Base-by-base conservation (phyloP, 2,888 invertebrate genomes). In the Agonopterix alstromeriana region DNA sequence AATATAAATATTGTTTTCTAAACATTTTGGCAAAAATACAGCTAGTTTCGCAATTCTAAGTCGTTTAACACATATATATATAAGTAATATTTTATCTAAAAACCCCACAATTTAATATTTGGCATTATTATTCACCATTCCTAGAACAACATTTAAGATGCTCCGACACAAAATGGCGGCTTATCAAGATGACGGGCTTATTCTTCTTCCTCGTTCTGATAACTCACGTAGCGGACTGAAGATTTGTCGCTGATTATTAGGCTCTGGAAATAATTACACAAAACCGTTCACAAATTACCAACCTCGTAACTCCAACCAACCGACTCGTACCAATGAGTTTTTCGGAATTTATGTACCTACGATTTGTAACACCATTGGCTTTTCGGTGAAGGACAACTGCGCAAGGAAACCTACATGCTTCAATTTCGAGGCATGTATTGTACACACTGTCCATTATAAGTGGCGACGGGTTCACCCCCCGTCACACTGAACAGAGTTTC, bases 191-290 rank as follows among this genome's bases (percentile, higher is more conserved):
- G 79, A 79, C 67, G 70, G 51, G 53, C 57, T 69, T 78, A 88
- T 69, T 95, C 95, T 63, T 96, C 97, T 63, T 97, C 97, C 68
- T 97, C 97, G 78, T 97, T 96, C 79, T 96, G 95, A 85, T 98
- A 98, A 70, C 96, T 97, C 49, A 98, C 97, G 87, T 98, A 98
- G 63, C 97, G 93, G 36, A 98, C 97, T 43, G 98, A 96, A 47
- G 97, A 95, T 65, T 97, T 95, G 66, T 98, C 97, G 54, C 96
- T 97, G 73, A 95, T 92, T 60, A 97, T 95, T 55, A 98, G 85
- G 12, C 95, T 95, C 97, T 97, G 91, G 40, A 90, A 45, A 27
- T 3, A 27, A 43, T 27, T 27, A 5, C 27, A 27, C 27, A 27
- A 27, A 27, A 27, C 1, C 27, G 27, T 27, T 27, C 27, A 27